Evolutionary conservation across 2,113 vertebrate species (phyloP), one percentile per base, ranked within the genome.

Genomic region (Sigmodon hispidus): DNA sequence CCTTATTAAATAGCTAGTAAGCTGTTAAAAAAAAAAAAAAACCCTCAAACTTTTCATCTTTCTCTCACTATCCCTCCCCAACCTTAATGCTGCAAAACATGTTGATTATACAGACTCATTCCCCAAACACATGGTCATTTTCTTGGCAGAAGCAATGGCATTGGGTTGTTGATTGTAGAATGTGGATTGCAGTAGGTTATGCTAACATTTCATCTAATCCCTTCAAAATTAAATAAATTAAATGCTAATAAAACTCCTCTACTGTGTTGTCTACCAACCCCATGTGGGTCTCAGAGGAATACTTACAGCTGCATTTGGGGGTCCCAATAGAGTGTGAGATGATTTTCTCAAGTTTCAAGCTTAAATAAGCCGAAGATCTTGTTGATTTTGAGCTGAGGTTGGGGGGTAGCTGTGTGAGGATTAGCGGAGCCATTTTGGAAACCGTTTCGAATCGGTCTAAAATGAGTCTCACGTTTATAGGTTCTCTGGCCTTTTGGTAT

Each of bases 191-290:
- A 88, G 3, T 81, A 87, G 95, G 84, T 97, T 95, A 97, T 93
- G 65, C 12, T 65, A 98, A 93, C 90, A 94, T 98, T 97, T 89
- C 63, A 69, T 96, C 96, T 98, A 98, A 98, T 97, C 83, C 90
- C 16, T 96, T 97, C 93, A 97, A 98, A 98, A 98, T 98, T 65
- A 98, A 98, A 97, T 96, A 98, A 97, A 98, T 98, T 97, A 98
- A 98, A 97, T 87, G 95, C 84, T 97, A 87, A 94, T 97, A 98
- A 97, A 98, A 97, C 72, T 73, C 52, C 90, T 97, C 98, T 97
- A 95, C 92, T 92, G 91, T 98, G 96, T 92, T 97, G 96, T 97
- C 95, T 89, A 96, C 87, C 73, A 94, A 43, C 76, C 97, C 94
- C 26, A 52, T 36, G 91, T 94, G 95, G 92, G 85, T 79, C 91